Percentiles rank a stretch among this genome's conserved stretches.
Evolutionary conservation across 1,140 invertebrate species (phyloP).

Genomic region (Camponotus floridanus): DNA sequence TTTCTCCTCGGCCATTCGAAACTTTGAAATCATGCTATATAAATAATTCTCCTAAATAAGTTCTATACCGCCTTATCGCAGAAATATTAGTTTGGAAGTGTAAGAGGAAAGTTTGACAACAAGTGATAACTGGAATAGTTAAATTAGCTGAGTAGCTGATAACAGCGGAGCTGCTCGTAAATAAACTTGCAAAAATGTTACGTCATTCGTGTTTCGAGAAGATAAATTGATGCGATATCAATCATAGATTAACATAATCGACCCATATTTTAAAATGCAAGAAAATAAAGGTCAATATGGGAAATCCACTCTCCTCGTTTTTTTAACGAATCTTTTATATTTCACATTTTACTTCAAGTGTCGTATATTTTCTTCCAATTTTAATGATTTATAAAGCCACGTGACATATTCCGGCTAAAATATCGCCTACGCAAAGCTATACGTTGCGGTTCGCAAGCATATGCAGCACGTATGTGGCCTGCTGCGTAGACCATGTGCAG

Average conservation of each 20-base stretch:
- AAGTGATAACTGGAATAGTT: slow-evolving; percentile 6
- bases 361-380: background rate
- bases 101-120: background rate
- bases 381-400: background rate
- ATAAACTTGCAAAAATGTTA: background rate
- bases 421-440: background rate
- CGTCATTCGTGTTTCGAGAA: background rate
- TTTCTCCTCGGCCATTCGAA: slow-evolving; percentile 22
- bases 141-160: background rate
- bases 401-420: slow-evolving; percentile 11
- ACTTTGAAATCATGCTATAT: slow-evolving; percentile 20
- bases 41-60: slow-evolving; percentile 33
- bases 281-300: background rate
- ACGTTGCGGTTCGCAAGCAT: slow-evolving; percentile 1
- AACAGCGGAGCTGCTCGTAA: background rate
- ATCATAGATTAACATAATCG: background rate
- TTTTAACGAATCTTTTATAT: background rate
- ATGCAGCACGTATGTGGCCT: slow-evolving; percentile 26
- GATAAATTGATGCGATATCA: background rate
- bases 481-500: background rate
- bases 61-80: slow-evolving; percentile 24
- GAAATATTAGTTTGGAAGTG: slow-evolving; percentile 1
- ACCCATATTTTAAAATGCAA: background rate
- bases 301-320: background rate
- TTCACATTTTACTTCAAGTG: background rate